Evolutionary conservation across 2,888 invertebrate genomes (phyloP).

Genomic region (Furcula furcula): DNA sequence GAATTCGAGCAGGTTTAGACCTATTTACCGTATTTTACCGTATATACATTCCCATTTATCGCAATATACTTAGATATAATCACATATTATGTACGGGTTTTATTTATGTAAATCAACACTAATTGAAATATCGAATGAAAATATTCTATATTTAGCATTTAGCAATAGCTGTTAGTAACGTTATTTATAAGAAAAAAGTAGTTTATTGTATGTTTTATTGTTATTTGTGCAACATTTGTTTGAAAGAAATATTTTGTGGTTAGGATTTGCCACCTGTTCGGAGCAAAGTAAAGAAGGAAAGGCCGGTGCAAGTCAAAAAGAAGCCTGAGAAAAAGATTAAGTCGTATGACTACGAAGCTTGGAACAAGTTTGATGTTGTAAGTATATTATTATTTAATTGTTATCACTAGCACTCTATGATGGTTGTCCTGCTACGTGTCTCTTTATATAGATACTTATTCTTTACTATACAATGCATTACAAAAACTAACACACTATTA

Average conservation of each 20-base stretch:
- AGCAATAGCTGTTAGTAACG: too few species aligned
- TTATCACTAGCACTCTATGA: too few species aligned
- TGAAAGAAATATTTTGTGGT: conserved; percentile 32
- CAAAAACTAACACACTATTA: too few species aligned
- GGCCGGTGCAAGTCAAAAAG: conserved; percentile 49
- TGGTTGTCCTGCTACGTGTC: too few species aligned
- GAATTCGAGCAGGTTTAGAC: conserved; percentile 72
- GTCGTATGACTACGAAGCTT: conserved; percentile 85
- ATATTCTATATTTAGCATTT: too few species aligned
- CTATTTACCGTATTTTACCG: conserved; percentile 38
- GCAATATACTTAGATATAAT: too few species aligned
- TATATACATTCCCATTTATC: conserved; percentile 12
- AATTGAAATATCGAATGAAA: too few species aligned
- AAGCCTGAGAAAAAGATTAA: conserved; percentile 74
- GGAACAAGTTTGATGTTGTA: conserved; percentile 92
- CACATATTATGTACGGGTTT: not conserved
- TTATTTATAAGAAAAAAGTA: not conserved
- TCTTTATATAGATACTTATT: too few species aligned
- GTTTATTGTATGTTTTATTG: not conserved
- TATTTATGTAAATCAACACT: not conserved
- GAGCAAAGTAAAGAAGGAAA: conserved; percentile 69
- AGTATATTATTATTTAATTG: too few species aligned
- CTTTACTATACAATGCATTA: too few species aligned
- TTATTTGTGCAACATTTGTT: too few species aligned
- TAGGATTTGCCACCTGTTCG: conserved; percentile 79